Conservation (phyloP, 2,888 invertebrate genomes). For the Catocala nupta region DNA sequence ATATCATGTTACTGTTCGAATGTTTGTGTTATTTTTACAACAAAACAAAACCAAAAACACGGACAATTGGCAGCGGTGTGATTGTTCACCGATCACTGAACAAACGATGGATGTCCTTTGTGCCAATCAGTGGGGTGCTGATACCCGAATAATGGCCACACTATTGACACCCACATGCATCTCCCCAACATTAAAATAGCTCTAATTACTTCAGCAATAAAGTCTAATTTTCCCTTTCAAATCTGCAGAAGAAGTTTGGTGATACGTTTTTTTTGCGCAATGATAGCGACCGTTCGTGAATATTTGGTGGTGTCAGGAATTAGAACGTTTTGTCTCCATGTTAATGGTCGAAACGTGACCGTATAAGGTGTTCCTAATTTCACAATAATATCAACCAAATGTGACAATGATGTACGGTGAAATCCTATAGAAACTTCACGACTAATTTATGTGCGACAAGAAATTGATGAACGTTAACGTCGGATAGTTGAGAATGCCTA, state of each 20-base stretch:
- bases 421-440: constrained; percentile 68
- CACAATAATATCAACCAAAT: constrained; percentile 77
- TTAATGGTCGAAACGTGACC: constrained; percentile 86
- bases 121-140: constrained; percentile 82
- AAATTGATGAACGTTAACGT: constrained; percentile 54
- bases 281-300: constrained; percentile 83
- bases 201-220: constrained; percentile 43
- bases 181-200: constrained; percentile 21
- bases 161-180: constrained; percentile 58
- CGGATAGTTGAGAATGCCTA: constrained; percentile 49
- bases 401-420: constrained; percentile 78
- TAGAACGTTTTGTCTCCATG: constrained; percentile 83
- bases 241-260: constrained; percentile 46
- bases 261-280: constrained; percentile 81
- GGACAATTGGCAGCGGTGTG: constrained; percentile 70
- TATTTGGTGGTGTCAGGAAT: constrained; percentile 82
- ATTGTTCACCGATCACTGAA: constrained; percentile 80
- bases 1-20: constrained; percentile 51
- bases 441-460: constrained; percentile 72
- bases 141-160: constrained; percentile 79
- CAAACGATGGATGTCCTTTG: constrained; percentile 80
- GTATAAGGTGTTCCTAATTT: constrained; percentile 78
- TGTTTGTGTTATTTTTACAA: constrained; percentile 56
- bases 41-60: constrained; percentile 59
- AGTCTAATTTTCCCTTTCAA: constrained; percentile 41